Evolutionary conservation across 30 jellyfish, hydroid and myxozoan genomes (phyloP).

Genomic region (Nemopilema nomurai): DNA sequence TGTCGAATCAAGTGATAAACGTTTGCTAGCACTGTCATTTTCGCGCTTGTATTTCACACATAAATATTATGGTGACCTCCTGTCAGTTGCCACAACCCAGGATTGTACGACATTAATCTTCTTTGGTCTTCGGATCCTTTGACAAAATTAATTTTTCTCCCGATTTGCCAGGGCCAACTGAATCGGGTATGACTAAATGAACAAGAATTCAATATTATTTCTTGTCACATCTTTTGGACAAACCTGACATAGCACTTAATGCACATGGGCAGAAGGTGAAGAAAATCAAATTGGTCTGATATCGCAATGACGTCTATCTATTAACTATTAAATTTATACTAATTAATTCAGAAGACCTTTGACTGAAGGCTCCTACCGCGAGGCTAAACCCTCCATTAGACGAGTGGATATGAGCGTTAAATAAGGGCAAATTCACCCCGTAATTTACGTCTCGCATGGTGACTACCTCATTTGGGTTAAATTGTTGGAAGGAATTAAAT

Average conservation of each 20-base stretch:
- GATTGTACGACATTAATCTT: neutral
- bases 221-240: neutral
- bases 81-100: neutral
- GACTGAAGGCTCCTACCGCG: too few relatives aligned
- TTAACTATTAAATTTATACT: too few relatives aligned
- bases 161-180: neutral
- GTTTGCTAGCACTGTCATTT: neutral
- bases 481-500: too few relatives aligned
- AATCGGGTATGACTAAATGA: neutral
- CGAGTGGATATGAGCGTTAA: too few relatives aligned
- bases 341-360: too few relatives aligned
- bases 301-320: too few relatives aligned
- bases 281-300: too few relatives aligned
- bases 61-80: slow-evolving; percentile 29
- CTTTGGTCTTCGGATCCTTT: slow-evolving; percentile 12
- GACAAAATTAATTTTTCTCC: neutral
- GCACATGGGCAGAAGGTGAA: neutral
- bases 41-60: slow-evolving; percentile 14
- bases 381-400: too few relatives aligned
- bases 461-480: too few relatives aligned
- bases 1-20: slow-evolving; percentile 14
- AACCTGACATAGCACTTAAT: neutral
- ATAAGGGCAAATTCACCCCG: too few relatives aligned
- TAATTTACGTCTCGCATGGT: too few relatives aligned
- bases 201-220: neutral